Evolutionary conservation across 2,797 vertebrate genomes (phyloP).

Genomic region (Leucoraja ocellata): DNA sequence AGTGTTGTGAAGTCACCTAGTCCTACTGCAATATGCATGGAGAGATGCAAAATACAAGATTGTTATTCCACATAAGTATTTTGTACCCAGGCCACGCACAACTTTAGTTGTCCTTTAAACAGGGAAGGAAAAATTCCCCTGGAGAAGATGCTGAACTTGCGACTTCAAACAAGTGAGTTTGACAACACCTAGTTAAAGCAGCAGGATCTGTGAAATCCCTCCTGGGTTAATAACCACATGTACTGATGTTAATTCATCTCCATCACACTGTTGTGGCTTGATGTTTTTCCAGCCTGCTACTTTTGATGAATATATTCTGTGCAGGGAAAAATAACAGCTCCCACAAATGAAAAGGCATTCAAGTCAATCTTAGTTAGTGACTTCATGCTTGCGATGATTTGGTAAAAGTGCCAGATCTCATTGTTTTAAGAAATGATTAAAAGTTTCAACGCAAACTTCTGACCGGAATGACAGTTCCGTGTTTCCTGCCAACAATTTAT

Average conservation of each 20-base stretch:
- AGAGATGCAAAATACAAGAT: neutral
- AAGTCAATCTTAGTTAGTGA: neutral
- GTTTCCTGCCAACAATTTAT: neutral
- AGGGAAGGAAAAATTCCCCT: neutral
- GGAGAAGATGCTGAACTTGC: slow-evolving; percentile 24
- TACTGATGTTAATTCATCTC: slow-evolving; percentile 29
- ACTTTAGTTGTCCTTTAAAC: neutral
- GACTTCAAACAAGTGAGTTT: slow-evolving; percentile 18
- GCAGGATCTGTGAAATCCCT: slow-evolving; percentile 4
- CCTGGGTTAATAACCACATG: slow-evolving; percentile 23
- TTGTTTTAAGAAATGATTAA: neutral
- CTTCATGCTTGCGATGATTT: neutral
- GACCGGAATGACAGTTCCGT: neutral
- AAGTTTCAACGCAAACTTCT: neutral
- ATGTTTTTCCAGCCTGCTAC: neutral
- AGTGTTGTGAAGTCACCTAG: no score
- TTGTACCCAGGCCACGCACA: neutral
- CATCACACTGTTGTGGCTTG: neutral
- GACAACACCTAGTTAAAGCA: slow-evolving; percentile 20
- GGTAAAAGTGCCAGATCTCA: neutral
- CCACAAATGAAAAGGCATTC: neutral
- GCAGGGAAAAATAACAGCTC: neutral
- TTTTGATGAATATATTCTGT: neutral
- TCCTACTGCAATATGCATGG: no score
- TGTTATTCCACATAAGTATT: neutral